Conservation (phyloP, 2,888 invertebrate species). For the Clostera curtula region DNA sequence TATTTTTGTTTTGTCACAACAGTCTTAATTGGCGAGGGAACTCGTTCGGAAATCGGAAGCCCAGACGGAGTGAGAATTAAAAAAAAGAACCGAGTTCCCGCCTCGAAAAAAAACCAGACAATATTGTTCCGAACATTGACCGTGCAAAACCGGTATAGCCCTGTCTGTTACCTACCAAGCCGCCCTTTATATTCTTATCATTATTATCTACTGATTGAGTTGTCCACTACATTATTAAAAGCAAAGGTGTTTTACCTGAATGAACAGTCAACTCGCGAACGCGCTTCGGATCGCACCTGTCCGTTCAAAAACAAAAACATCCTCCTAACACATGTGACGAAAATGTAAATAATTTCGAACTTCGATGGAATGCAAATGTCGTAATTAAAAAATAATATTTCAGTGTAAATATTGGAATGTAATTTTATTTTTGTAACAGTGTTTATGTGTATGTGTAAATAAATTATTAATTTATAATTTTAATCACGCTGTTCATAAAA, state of each 20-base stretch:
- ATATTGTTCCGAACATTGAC: conserved; percentile 30
- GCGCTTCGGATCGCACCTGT: conserved; percentile 36
- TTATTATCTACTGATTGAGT: conserved; percentile 50
- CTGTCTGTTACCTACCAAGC: conserved; percentile 17
- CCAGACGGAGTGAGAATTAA: conserved; percentile 7
- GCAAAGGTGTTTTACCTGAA: conserved; percentile 32
- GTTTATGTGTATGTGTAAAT: conserved; percentile 23
- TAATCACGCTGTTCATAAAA: conserved; percentile 35
- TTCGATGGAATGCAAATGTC: conserved; percentile 31
- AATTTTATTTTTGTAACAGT: conserved; percentile 14
- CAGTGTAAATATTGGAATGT: conserved; percentile 35
- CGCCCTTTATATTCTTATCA: conserved; percentile 38
- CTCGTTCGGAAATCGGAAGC: no score
- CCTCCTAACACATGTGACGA: conserved; percentile 15
- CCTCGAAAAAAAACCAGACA: conserved; percentile 21
- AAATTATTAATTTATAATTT: conserved; percentile 15
- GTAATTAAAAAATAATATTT: conserved; percentile 22
- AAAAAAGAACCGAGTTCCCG: conserved; percentile 14
- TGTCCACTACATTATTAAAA: conserved; percentile 59
- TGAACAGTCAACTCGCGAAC: conserved; percentile 38
- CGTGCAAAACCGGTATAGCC: conserved; percentile 35
- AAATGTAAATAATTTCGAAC: conserved; percentile 38
- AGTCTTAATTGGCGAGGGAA: no score
- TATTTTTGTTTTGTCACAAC: no score
- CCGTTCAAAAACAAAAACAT: conserved; percentile 19